Conservation (phyloP, 2,113 vertebrate species). For the Forbesichthys papilliferus region DNA sequence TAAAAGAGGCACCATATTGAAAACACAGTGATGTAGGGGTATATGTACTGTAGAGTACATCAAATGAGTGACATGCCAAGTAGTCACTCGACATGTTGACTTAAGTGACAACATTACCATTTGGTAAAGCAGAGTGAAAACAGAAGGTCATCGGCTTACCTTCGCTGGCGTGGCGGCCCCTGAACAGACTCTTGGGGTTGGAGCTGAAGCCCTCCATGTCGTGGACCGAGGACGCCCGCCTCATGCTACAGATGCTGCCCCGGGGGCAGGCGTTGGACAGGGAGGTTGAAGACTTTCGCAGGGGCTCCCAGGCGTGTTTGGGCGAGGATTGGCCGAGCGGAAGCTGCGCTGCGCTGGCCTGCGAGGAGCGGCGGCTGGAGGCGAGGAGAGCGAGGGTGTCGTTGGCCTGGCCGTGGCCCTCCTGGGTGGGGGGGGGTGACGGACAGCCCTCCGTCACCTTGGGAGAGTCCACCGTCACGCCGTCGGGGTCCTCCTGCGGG, state of each 20-base stretch:
- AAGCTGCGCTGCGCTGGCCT: conserved; percentile 82
- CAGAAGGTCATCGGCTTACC: conserved; percentile 75
- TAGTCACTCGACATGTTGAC: neutral
- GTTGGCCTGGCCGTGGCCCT: conserved; percentile 85
- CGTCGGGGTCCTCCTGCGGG: conserved; percentile 95
- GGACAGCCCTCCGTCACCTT: conserved; percentile 86
- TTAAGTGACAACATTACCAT: neutral
- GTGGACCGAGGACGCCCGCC: conserved; percentile 94
- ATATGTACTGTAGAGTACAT: no score
- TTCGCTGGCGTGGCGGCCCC: conserved; percentile 89
- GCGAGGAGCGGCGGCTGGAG: conserved; percentile 86
- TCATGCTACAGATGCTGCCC: conserved; percentile 90
- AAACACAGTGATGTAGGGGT: neutral
- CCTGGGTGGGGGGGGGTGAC: conserved; percentile 86
- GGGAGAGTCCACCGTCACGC: conserved; percentile 90
- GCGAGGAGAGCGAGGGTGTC: conserved; percentile 93
- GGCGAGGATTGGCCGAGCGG: conserved; percentile 94
- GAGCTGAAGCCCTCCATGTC: conserved; percentile 91
- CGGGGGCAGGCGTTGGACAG: conserved; percentile 88
- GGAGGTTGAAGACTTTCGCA: conserved; percentile 84
- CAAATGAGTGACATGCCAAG: neutral
- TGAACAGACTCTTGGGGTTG: conserved; percentile 86
- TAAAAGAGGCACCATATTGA: neutral
- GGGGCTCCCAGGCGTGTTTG: conserved; percentile 86
- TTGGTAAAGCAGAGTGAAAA: neutral